Evolutionary conservation across 2,113 vertebrate genomes (phyloP).

Genomic region (Orientallactaga bullata): DNA sequence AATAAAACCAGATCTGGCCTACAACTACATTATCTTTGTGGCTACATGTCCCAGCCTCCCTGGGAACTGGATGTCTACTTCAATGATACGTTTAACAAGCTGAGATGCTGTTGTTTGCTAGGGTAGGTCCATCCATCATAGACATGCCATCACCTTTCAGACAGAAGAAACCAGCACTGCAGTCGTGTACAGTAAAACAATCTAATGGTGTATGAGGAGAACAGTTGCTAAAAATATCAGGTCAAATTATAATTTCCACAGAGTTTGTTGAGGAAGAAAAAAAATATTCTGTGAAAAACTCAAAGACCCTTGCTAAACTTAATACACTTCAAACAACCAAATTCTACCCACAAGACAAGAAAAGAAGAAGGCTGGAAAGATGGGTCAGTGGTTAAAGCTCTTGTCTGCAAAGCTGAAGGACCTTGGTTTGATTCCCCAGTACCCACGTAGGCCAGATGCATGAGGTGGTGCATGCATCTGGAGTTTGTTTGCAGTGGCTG

Average conservation of each 20-base stretch:
- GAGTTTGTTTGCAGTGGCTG: too few species aligned
- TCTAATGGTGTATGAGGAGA: not conserved
- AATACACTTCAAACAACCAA: not conserved
- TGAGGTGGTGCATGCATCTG: too few species aligned
- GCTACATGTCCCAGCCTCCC: not conserved
- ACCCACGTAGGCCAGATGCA: too few species aligned
- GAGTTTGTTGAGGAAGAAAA: not conserved
- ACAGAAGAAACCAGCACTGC: not conserved
- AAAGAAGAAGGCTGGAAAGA: too few species aligned
- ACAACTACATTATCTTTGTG: not conserved
- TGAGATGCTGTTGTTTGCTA: not conserved
- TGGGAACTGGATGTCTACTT: not conserved
- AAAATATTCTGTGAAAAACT: not conserved
- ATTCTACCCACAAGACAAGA: too few species aligned
- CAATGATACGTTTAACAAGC: not conserved
- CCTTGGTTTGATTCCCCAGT: too few species aligned
- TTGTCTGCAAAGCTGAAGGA: too few species aligned
- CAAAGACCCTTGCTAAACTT: not conserved
- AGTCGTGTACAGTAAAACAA: not conserved
- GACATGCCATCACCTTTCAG: not conserved
- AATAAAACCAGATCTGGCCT: constrained; percentile 1
- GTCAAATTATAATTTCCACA: constrained; percentile 12
- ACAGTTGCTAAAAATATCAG: not conserved
- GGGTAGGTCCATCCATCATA: not conserved
- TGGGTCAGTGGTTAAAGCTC: too few species aligned